These are phyloP conservation scores for Sprattus sprattus DNA, from an alignment of 2,113 vertebrate species.

Conservation along the genomic window DNA sequence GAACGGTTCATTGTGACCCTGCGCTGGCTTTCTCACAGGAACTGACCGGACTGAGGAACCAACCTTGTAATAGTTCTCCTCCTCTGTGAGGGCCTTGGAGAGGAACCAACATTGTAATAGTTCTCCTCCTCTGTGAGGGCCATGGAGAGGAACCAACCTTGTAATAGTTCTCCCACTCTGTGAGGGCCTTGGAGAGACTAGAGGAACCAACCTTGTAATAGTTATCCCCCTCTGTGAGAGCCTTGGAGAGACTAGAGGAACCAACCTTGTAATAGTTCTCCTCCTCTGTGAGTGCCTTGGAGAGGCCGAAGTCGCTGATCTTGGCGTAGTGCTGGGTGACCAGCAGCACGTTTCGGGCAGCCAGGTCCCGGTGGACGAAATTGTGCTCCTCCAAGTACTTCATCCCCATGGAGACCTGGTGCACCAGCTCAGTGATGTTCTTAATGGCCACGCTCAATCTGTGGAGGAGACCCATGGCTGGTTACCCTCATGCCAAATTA, in stretches of 20 bases:
- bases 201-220: slow-evolving; percentile 90
- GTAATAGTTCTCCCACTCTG: slow-evolving; percentile 90
- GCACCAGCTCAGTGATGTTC: slow-evolving; percentile 94
- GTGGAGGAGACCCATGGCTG: slow-evolving; percentile 27
- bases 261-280: slow-evolving; percentile 91
- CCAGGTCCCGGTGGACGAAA: slow-evolving; percentile 96
- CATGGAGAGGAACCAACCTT: slow-evolving; percentile 90
- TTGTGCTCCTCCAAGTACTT: slow-evolving; percentile 95
- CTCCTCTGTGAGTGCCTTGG: slow-evolving; percentile 89
- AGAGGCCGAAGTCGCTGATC: slow-evolving; percentile 97
- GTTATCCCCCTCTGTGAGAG: slow-evolving; percentile 85
- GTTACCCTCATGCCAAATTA: neutral
- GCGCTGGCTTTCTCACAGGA: neutral
- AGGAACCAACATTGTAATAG: slow-evolving; percentile 98
- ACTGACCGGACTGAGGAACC: no score
- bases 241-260: slow-evolving; percentile 94
- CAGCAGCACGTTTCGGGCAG: slow-evolving; percentile 92
- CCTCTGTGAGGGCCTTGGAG: slow-evolving; percentile 88
- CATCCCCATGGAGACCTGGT: slow-evolving; percentile 98
- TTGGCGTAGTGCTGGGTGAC: slow-evolving; percentile 94
- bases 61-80: slow-evolving; percentile 84
- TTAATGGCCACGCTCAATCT: slow-evolving; percentile 78
- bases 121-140: slow-evolving; percentile 87
- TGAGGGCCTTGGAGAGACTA: slow-evolving; percentile 95
- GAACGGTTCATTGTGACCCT: neutral